phyloP scores from a whole-genome alignment of 1,140 invertebrate genomes.

The Plodia interpunctella region DNA sequence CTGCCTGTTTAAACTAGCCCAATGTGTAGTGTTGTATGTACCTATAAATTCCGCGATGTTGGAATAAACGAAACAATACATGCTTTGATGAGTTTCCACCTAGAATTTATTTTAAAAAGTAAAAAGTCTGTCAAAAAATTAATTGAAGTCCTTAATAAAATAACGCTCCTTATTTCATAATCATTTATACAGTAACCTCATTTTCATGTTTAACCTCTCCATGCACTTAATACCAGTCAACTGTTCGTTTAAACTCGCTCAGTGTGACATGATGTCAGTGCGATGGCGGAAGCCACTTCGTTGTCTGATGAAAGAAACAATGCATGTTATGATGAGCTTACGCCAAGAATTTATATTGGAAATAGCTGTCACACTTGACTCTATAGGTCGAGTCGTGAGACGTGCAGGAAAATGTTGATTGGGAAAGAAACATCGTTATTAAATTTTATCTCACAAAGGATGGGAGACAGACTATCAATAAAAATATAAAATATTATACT shows the following conservation, averaged over 20 bases:
- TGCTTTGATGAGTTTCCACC: too few relatives aligned
- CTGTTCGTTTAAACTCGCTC: conserved; percentile 15
- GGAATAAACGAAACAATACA: too few relatives aligned
- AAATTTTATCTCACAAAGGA: not conserved
- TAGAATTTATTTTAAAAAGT: too few relatives aligned
- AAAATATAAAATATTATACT: not conserved
- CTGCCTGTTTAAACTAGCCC: too few relatives aligned
- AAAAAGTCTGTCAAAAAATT: too few relatives aligned
- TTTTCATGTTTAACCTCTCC: too few relatives aligned
- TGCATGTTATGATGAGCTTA: conserved; percentile 13
- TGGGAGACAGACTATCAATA: not conserved
- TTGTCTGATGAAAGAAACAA: conserved; percentile 14
- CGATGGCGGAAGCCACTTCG: conserved; percentile 18
- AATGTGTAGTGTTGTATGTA: too few relatives aligned
- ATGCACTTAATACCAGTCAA: too few relatives aligned
- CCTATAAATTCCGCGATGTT: too few relatives aligned
- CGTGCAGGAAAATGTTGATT: not conserved
- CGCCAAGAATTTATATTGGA: not conserved
- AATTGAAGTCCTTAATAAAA: too few relatives aligned
- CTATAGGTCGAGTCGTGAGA: not conserved
- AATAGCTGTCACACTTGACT: conserved; percentile 5
- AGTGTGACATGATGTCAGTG: conserved; percentile 12
- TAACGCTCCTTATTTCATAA: too few relatives aligned
- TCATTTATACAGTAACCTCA: too few relatives aligned
- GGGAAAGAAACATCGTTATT: not conserved